Evolutionary conservation across 2,888 invertebrate genomes (phyloP).

Genomic region (Trypoxylon attenuatum): DNA sequence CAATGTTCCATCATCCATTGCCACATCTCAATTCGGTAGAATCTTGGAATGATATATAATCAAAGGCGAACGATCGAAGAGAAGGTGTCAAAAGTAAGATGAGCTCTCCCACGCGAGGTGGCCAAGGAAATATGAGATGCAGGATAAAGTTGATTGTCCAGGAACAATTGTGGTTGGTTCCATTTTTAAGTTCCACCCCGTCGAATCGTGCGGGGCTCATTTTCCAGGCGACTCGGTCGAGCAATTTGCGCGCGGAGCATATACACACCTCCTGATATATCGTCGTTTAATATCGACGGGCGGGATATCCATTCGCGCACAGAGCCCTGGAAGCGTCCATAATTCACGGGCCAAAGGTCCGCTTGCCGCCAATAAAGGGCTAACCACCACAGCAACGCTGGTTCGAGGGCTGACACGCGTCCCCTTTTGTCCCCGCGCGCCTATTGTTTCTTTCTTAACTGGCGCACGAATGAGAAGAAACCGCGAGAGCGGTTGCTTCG

Average conservation of each 20-base stretch:
- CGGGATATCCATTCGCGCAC: constrained; percentile 55
- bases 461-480: constrained; percentile 40
- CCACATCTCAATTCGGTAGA: no score
- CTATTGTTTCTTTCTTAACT: constrained; percentile 66
- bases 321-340: constrained; percentile 55
- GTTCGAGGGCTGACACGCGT: constrained; percentile 63
- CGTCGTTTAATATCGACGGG: constrained; percentile 56
- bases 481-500: constrained; percentile 41
- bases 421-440: constrained; percentile 52
- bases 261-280: constrained; percentile 31
- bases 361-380: constrained; percentile 67
- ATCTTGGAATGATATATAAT: no score
- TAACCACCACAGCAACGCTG: constrained; percentile 59
- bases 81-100: no score
- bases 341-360: constrained; percentile 65
- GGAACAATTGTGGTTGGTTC: constrained; percentile 57
- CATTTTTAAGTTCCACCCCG: constrained; percentile 38
- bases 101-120: constrained; percentile 40
- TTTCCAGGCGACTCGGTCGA: constrained; percentile 55
- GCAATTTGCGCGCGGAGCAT: constrained; percentile 45
- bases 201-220: constrained; percentile 27
- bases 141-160: constrained; percentile 14
- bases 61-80: no score
- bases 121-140: constrained; percentile 7
- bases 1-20: no score